A percentile compares a stretch with the other conserved stretches of the same genome.
These are phyloP conservation scores for Tenualosa thibaudeaui DNA, from an alignment of 2,797 vertebrate species.

Conservation along the genomic window DNA sequence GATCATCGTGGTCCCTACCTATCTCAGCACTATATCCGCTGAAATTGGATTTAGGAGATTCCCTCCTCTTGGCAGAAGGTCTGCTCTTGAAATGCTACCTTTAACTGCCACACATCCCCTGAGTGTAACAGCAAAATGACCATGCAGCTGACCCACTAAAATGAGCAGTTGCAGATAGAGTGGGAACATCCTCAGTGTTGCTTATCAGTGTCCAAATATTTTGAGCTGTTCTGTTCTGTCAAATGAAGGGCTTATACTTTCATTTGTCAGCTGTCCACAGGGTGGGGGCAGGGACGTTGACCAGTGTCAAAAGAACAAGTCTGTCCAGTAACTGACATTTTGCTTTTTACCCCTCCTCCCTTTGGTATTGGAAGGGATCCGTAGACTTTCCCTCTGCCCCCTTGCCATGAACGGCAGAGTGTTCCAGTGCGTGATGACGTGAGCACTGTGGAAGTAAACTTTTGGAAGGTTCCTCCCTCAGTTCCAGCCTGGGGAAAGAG, in stretches of 20 bases:
- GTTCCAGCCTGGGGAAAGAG: neutral
- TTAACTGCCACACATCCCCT: neutral
- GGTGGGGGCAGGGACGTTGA: neutral
- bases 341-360: neutral
- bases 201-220: conserved; percentile 2
- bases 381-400: neutral
- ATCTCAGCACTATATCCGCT: neutral
- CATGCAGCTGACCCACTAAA: neutral
- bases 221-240: conserved; percentile 3
- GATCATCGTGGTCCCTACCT: neutral
- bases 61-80: neutral
- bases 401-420: neutral
- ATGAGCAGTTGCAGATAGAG: neutral
- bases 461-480: neutral
- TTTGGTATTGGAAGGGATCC: neutral
- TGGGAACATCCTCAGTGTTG: neutral
- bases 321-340: neutral
- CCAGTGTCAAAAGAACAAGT: neutral
- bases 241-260: neutral
- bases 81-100: neutral
- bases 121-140: neutral
- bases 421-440: neutral
- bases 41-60: neutral
- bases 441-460: neutral
- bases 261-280: conserved; percentile 6